A percentile compares a stretch with the other conserved stretches of the same genome.
These are phyloP conservation scores for Microcebus lehilahytsara DNA, from an alignment of 2,113 vertebrate genomes.

Conservation along the genomic window DNA sequence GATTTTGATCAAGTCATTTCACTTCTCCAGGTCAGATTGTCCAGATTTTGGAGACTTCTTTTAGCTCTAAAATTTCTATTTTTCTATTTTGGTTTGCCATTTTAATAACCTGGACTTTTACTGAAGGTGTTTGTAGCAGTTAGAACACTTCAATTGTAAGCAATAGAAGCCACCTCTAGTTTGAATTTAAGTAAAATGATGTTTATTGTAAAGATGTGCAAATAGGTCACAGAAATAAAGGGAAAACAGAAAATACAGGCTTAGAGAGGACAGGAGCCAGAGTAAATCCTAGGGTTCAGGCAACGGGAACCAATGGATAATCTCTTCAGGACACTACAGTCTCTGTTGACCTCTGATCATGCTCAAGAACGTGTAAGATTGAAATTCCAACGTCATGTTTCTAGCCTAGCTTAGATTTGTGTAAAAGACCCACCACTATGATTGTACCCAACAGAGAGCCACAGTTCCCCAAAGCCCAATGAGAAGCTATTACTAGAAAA, in stretches of 20 bases:
- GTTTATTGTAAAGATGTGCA: not conserved
- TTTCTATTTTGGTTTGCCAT: slow-evolving; percentile 9
- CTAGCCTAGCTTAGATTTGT: not conserved
- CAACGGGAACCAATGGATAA: not conserved
- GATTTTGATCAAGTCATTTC: not conserved
- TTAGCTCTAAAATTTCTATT: not conserved
- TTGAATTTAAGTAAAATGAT: not conserved
- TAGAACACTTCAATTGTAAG: not conserved
- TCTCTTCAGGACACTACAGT: not conserved
- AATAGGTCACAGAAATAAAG: slow-evolving; percentile 4
- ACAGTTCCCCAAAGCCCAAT: not conserved
- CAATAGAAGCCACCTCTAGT: not conserved
- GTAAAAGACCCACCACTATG: not conserved
- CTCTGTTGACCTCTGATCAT: not conserved
- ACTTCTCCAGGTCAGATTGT: not conserved
- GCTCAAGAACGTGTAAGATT: not conserved
- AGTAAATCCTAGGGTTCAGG: not conserved
- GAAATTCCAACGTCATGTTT: not conserved
- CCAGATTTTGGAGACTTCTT: slow-evolving; percentile 40
- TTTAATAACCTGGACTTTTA: slow-evolving; percentile 18
- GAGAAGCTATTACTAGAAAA: not conserved
- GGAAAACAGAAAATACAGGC: slow-evolving; percentile 5
- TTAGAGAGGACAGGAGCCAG: not conserved
- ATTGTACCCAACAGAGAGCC: not conserved
- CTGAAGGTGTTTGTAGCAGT: not conserved